Evolutionary conservation across 1,140 invertebrate species (phyloP), one percentile per base, ranked within the genome.

Genomic region (Drosophila busckii): DNA sequence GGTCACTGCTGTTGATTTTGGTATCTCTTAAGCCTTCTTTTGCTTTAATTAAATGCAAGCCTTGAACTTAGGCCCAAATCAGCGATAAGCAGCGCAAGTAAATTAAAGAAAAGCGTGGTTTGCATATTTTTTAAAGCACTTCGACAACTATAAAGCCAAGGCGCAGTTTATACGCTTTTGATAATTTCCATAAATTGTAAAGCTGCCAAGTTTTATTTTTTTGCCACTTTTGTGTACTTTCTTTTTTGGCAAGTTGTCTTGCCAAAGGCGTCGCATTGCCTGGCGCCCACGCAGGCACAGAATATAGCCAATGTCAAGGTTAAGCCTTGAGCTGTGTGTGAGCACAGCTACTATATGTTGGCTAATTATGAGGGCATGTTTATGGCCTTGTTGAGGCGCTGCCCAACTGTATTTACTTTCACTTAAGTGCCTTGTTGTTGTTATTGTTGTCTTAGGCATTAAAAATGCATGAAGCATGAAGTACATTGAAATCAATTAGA

Each of bases 21-120:
- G n/a, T n/a, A n/a, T n/a, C n/a, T n/a, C 26, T 6, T 34, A 46
- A 49, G 40, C 58, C 65, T 54, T 49, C 9, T 9, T 17, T 38
- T 22, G 15, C n/a, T 32, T 20, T 54, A 80, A 80, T 80, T 80
- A 69, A 78, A 49, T 52, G 53, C 58, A 48, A 42, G 12, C 75
- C 73, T 78, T 78, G 73, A 80, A 63, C 68, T 73, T 61, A 17
- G 42, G 12, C 13, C 4, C 8, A 32, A 48, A 46, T 46, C 31
- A 32, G 19, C 25, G 13, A 41, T 31, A 12, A 53, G 23, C 19
- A 50, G 34, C 9, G n/a, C 12, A 38, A 50, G 37, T 34, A 9
- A 29, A 40, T 22, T 15, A 15, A 23, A 22, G 16, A 28, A 20
- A 38, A 4, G 23, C 25, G 4, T 17, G 34, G 29, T 50, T 29